Percentiles rank a stretch among this genome's conserved stretches.
Evolutionary conservation across 2,797 vertebrate species (phyloP).

Genomic region (Semotilus atromaculatus): DNA sequence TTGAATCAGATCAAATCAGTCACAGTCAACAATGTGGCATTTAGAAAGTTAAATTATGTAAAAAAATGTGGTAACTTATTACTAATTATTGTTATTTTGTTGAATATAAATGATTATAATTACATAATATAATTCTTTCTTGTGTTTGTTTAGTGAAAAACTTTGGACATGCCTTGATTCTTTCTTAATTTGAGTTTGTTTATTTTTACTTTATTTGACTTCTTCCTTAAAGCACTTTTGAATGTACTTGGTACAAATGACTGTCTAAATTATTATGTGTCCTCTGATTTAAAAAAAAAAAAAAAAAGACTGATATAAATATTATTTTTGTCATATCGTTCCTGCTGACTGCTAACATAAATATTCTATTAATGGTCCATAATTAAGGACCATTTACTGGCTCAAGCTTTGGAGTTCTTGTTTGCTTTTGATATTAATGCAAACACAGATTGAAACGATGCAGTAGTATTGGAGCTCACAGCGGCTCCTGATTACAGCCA

Average conservation of each 20-base stretch:
- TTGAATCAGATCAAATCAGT: not conserved
- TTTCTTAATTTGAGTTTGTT: not conserved
- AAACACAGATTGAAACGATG: conserved; percentile 41
- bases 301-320: not conserved
- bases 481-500: conserved; percentile 30
- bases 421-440: conserved; percentile 37
- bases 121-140: too few species aligned
- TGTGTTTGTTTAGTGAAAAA: too few species aligned
- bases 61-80: not conserved
- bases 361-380: conserved; percentile 32
- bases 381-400: conserved; percentile 35
- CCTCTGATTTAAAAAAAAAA: not conserved
- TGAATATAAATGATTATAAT: too few species aligned
- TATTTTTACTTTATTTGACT: not conserved
- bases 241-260: not conserved
- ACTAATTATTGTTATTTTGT: not conserved
- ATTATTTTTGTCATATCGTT: not conserved
- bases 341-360: conserved; percentile 26
- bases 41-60: not conserved
- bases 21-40: not conserved
- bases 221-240: not conserved
- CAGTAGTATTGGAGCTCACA: conserved; percentile 23
- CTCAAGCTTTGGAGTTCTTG: conserved; percentile 19
- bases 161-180: too few species aligned
- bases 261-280: not conserved